phyloP scores from a whole-genome alignment of 2,888 invertebrate genomes.

The Latrodectus elegans region DNA sequence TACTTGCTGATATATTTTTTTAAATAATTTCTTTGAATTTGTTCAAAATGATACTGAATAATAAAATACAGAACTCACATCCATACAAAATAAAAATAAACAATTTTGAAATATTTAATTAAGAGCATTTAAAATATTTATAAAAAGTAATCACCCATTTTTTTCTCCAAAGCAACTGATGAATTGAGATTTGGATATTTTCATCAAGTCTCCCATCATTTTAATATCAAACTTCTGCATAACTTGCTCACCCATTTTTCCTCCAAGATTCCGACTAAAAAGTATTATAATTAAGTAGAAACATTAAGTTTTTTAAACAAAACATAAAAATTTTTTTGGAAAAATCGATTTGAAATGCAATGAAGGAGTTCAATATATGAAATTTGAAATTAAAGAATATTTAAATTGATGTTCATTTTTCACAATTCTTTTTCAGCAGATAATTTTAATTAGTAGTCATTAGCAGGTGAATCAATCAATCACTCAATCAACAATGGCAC shows the following conservation, averaged over 20 bases:
- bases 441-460: too few species aligned
- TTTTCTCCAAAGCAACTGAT: constrained; percentile 87
- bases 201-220: constrained; percentile 86
- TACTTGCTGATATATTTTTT: too few species aligned
- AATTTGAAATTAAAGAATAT: too few species aligned
- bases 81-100: too few species aligned
- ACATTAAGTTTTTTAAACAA: background rate
- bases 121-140: background rate
- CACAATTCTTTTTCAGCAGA: too few species aligned
- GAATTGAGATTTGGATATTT: constrained; percentile 83
- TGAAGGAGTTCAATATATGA: background rate
- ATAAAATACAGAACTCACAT: too few species aligned
- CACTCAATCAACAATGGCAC: too few species aligned
- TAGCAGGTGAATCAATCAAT: too few species aligned
- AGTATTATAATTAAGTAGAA: constrained; percentile 13
- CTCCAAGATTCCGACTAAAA: constrained; percentile 86
- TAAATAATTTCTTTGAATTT: too few species aligned
- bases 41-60: too few species aligned
- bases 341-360: background rate
- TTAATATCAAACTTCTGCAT: constrained; percentile 83
- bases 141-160: constrained; percentile 81
- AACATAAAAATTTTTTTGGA: background rate
- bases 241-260: constrained; percentile 91
- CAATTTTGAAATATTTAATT: too few species aligned
- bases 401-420: too few species aligned